A percentile compares a stretch with the other conserved stretches of the same genome.
Conservation (phyloP, 2,113 vertebrate genomes). For the Lota lota region DNA sequence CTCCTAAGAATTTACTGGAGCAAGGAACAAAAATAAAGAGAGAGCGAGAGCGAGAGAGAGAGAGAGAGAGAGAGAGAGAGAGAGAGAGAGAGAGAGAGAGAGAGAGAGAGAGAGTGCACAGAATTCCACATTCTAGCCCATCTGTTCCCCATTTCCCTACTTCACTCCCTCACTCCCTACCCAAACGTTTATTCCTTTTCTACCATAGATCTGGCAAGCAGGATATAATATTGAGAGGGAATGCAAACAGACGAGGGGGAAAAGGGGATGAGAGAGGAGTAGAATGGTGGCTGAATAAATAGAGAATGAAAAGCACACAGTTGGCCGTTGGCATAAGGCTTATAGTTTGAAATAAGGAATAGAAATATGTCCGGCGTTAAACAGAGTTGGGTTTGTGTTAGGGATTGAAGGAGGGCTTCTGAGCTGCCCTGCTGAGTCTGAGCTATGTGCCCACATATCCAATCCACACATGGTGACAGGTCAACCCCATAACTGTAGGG, state of each 20-base stretch:
- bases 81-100: no score
- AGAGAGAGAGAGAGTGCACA: neutral
- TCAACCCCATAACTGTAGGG: no score
- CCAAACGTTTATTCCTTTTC: slow-evolving; percentile 16
- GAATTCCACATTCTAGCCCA: slow-evolving; percentile 60
- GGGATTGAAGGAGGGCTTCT: no score
- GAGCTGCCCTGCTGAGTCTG: no score
- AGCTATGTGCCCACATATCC: no score
- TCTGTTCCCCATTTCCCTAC: slow-evolving; percentile 67
- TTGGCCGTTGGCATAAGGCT: no score
- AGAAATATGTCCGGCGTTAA: no score
- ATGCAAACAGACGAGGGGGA: neutral
- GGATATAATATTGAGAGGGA: neutral
- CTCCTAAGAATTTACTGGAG: slow-evolving; percentile 51
- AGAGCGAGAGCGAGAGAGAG: no score
- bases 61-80: neutral
- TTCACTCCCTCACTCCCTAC: slow-evolving; percentile 34
- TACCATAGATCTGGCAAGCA: slow-evolving; percentile 22
- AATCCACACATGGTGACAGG: no score
- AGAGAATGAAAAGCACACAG: neutral
- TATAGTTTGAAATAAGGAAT: no score
- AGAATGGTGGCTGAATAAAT: neutral
- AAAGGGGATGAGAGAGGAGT: neutral
- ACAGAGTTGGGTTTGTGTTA: no score
- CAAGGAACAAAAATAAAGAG: slow-evolving; percentile 47